Evolutionary conservation across 2,113 vertebrate genomes (phyloP).

Genomic region (Gavialis gangeticus): DNA sequence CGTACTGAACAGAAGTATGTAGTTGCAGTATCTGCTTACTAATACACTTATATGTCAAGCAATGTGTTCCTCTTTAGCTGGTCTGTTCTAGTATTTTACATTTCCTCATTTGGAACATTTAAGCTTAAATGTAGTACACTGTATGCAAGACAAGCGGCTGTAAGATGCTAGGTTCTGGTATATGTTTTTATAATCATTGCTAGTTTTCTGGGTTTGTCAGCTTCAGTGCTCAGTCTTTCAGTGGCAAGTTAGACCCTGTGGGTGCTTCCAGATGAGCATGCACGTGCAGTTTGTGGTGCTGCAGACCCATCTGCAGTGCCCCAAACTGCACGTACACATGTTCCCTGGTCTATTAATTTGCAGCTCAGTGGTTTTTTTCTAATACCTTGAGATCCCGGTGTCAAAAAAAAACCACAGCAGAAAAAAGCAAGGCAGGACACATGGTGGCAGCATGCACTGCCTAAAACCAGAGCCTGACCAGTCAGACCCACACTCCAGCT

Average conservation of each 20-base stretch:
- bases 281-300: too few relatives aligned
- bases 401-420: too few relatives aligned
- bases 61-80: not conserved
- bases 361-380: too few relatives aligned
- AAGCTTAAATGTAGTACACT: not conserved
- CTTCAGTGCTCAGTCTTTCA: not conserved
- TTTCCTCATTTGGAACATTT: not conserved
- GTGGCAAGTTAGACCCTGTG: not conserved
- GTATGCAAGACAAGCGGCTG: fast-evolving
- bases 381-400: too few relatives aligned
- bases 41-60: not conserved
- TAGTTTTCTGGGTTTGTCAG: not conserved
- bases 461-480: too few relatives aligned
- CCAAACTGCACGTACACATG: too few relatives aligned
- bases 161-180: not conserved
- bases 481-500: too few relatives aligned
- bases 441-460: too few relatives aligned
- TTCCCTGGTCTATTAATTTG: too few relatives aligned
- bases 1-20: not conserved
- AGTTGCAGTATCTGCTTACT: not conserved
- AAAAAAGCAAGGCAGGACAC: too few relatives aligned
- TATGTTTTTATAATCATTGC: not conserved
- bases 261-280: too few relatives aligned
- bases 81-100: not conserved
- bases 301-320: too few relatives aligned